phyloP scores from a whole-genome alignment of 35 echinoderm and acorn worm species.

The Nesometra sesokonis region DNA sequence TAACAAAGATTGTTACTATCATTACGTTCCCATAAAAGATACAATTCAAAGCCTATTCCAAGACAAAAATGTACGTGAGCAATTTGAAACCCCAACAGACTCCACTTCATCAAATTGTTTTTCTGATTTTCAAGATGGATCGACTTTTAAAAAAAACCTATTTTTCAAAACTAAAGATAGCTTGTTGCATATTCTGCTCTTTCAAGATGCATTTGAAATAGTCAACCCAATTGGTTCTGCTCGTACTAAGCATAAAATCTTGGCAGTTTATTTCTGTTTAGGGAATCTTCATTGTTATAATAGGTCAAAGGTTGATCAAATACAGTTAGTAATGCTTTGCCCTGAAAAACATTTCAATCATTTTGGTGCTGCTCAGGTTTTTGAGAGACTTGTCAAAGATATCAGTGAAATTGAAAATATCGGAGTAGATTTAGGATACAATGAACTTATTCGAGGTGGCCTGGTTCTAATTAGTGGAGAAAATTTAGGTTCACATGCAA shows the following conservation, averaged over 20 bases:
- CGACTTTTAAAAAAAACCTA: neutral
- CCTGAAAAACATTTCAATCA: too few species aligned
- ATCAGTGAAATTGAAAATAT: too few species aligned
- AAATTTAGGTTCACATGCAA: too few species aligned
- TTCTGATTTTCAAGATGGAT: constrained; percentile 8
- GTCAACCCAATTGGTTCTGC: constrained; percentile 35
- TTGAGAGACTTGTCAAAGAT: too few species aligned
- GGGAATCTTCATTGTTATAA: neutral
- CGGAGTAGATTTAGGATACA: too few species aligned
- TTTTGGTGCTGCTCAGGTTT: too few species aligned
- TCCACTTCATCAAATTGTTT: neutral
- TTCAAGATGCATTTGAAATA: constrained; percentile 37
- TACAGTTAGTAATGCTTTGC: too few species aligned
- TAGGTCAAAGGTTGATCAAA: too few species aligned
- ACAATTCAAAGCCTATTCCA: constrained; percentile 11
- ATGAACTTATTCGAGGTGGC: too few species aligned
- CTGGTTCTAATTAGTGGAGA: too few species aligned
- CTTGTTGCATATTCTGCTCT: constrained; percentile 4
- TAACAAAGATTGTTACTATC: constrained; percentile 11
- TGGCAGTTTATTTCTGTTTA: constrained; percentile 17
- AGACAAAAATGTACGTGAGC: neutral
- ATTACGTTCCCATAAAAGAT: constrained; percentile 30
- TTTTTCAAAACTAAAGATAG: too few species aligned
- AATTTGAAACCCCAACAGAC: neutral
- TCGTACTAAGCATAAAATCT: constrained; percentile 19